phyloP scores from a whole-genome alignment of 2,113 vertebrate genomes.

The Gymnocephalus cernua region DNA sequence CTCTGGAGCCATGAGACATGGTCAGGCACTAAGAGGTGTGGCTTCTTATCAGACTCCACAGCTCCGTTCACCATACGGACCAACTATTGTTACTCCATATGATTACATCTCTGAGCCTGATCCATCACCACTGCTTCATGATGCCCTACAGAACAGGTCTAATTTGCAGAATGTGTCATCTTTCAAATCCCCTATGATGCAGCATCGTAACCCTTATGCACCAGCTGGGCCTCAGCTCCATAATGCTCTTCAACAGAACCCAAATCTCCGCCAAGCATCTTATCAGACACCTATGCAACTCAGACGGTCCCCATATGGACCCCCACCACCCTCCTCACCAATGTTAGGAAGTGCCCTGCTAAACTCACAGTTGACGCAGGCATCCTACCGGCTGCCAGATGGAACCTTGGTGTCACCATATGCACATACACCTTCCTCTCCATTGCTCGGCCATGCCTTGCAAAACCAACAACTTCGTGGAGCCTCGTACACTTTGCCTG shows the following conservation, averaged over 20 bases:
- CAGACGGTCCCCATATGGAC: constrained; percentile 60
- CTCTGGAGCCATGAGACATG: constrained; percentile 76
- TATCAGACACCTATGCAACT: constrained; percentile 73
- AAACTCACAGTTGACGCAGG: constrained; percentile 74
- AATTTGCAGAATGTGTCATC: constrained; percentile 64
- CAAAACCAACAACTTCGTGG: constrained; percentile 80
- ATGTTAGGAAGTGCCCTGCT: constrained; percentile 77
- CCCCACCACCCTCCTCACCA: constrained; percentile 72
- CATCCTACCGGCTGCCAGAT: constrained; percentile 79
- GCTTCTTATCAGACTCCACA: constrained; percentile 69
- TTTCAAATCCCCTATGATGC: constrained; percentile 74
- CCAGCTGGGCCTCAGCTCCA: constrained; percentile 73
- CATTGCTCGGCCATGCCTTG: constrained; percentile 75
- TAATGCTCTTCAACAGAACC: constrained; percentile 80
- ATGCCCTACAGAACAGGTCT: constrained; percentile 80
- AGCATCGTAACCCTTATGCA: constrained; percentile 62
- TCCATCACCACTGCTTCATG: constrained; percentile 77
- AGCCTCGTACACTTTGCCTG: constrained; percentile 78
- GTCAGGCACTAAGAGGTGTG: constrained; percentile 69
- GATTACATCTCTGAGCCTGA: constrained; percentile 81
- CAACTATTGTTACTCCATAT: constrained; percentile 77
- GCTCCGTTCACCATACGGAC: constrained; percentile 73
- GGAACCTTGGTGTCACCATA: constrained; percentile 77
- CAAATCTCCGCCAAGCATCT: constrained; percentile 77
- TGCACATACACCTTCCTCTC: constrained; percentile 65